phyloP scores from a whole-genome alignment of 2,113 vertebrate genomes.

The Brachyhypopomus occidentalis region DNA sequence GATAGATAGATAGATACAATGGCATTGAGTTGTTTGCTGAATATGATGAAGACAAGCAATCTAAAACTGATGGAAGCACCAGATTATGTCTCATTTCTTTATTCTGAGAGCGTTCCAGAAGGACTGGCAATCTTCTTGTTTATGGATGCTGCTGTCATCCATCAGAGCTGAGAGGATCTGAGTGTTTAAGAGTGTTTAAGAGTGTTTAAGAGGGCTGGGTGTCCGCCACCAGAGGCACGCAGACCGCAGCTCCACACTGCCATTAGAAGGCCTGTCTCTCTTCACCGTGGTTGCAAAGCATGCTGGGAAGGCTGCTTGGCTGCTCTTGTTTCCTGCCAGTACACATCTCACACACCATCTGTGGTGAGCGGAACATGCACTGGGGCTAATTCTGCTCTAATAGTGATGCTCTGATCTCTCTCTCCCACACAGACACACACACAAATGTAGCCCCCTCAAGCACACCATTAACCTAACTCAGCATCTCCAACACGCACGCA shows the following conservation, averaged over 20 bases:
- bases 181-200: constrained; percentile 14
- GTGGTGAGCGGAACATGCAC: not conserved
- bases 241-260: not conserved
- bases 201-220: constrained; percentile 25
- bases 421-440: not conserved
- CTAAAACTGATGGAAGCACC: not conserved
- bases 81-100: not conserved
- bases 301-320: constrained; percentile 29
- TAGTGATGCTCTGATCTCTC: not conserved
- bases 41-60: not conserved
- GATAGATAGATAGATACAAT: not conserved
- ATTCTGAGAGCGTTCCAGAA: not conserved
- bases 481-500: not conserved
- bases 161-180: not conserved
- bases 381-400: constrained; percentile 33
- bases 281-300: constrained; percentile 31
- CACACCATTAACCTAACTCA: not conserved
- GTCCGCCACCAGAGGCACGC: not conserved
- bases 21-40: not conserved
- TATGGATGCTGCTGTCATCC: not conserved
- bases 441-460: not conserved
- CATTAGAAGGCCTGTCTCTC: constrained; percentile 17
- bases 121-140: constrained; percentile 1
- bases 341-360: constrained; percentile 54
- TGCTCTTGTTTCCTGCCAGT: constrained; percentile 37